Percentiles rank a stretch among this genome's conserved stretches.
Evolutionary conservation across 2,797 vertebrate species (phyloP).

Genomic region (Pantherophis vulpinus): DNA sequence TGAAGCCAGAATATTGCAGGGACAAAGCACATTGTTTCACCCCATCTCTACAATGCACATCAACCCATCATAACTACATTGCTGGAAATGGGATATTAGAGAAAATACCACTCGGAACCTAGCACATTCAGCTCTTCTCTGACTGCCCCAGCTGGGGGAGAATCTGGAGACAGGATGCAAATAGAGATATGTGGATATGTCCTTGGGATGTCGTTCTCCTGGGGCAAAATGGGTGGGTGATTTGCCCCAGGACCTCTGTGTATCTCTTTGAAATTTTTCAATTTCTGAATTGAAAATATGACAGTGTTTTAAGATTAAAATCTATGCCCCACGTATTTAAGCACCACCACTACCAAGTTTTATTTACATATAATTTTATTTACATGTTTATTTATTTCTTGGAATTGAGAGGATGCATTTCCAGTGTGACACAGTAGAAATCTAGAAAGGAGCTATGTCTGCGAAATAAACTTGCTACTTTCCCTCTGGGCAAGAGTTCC

Average conservation of each 20-base stretch:
- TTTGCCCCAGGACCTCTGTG: background rate
- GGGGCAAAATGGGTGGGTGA: background rate
- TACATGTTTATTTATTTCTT: background rate
- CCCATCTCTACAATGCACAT: background rate
- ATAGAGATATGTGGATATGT: background rate
- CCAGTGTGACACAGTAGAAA: background rate
- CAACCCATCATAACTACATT: background rate
- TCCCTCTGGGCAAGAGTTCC: background rate
- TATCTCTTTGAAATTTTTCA: background rate
- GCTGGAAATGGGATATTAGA: background rate
- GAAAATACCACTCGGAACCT: background rate
- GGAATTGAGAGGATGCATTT: background rate
- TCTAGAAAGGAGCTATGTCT: background rate
- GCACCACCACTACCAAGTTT: background rate
- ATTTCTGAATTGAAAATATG: background rate
- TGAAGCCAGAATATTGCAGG: background rate
- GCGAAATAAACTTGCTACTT: background rate
- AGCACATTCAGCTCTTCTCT: background rate
- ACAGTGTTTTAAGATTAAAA: background rate
- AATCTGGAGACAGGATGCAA: background rate
- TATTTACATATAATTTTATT: background rate
- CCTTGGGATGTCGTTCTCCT: background rate
- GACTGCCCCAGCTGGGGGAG: background rate
- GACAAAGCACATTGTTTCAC: background rate
- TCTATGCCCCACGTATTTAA: background rate